Evolutionary conservation across 1,140 invertebrate species (phyloP).

Genomic region (Leucophenga varia): DNA sequence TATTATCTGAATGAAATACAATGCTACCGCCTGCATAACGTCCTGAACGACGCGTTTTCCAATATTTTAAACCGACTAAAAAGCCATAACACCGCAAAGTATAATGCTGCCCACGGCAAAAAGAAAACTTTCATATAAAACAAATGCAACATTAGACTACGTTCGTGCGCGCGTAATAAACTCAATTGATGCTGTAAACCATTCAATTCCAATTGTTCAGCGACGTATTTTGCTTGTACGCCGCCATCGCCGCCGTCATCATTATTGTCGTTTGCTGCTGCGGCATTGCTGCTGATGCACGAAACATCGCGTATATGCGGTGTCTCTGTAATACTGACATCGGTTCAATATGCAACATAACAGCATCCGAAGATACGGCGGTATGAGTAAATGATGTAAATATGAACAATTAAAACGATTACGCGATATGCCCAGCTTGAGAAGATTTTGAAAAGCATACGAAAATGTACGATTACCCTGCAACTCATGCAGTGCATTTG

Average conservation of each 20-base stretch:
- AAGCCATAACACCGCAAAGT: slow-evolving; percentile 7
- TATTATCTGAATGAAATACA: slow-evolving; percentile 42
- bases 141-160: slow-evolving; percentile 34
- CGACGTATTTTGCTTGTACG: background rate
- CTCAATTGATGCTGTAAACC: slow-evolving; percentile 33
- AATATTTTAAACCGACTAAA: slow-evolving; percentile 15
- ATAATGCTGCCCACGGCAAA: slow-evolving; percentile 14
- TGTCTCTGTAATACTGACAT: slow-evolving; percentile 29
- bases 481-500: slow-evolving; percentile 37
- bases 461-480: slow-evolving; percentile 38
- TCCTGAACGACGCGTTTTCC: slow-evolving; percentile 29
- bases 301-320: slow-evolving; percentile 48
- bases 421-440: slow-evolving; percentile 39
- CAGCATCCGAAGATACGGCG: slow-evolving; percentile 30
- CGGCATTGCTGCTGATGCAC: slow-evolving; percentile 31
- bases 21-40: slow-evolving; percentile 40
- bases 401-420: slow-evolving; percentile 53
- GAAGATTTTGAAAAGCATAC: slow-evolving; percentile 35
- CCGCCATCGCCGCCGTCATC: slow-evolving; percentile 5
- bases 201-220: too few species aligned
- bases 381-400: slow-evolving; percentile 38
- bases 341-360: slow-evolving; percentile 41
- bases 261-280: slow-evolving; percentile 2
- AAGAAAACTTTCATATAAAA: slow-evolving; percentile 34
- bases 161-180: slow-evolving; percentile 24